These are phyloP conservation scores for Enteromius treurensis DNA, from an alignment of 2,797 vertebrate species.

Conservation along the genomic window DNA sequence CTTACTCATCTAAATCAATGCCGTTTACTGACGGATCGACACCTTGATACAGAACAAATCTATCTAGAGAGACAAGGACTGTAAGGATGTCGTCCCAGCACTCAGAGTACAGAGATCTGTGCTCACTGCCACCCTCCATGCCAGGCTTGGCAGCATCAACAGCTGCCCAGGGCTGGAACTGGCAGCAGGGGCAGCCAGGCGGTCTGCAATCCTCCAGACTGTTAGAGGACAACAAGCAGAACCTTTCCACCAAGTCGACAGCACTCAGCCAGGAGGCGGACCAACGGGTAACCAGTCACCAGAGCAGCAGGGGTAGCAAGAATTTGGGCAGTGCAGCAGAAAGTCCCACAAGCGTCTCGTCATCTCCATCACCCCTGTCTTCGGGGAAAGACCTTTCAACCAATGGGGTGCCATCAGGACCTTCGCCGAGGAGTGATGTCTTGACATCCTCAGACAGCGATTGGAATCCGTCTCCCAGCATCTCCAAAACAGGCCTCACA, in stretches of 20 bases:
- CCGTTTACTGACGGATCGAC: slow-evolving; percentile 12
- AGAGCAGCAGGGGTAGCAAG: slow-evolving; percentile 59
- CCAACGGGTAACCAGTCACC: slow-evolving; percentile 67
- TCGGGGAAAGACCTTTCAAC: slow-evolving; percentile 59
- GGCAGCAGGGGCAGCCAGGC: slow-evolving; percentile 79
- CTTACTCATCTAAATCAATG: slow-evolving; percentile 28
- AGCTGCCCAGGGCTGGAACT: slow-evolving; percentile 74
- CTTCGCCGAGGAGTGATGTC: background rate
- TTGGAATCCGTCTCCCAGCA: slow-evolving; percentile 62
- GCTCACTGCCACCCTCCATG: slow-evolving; percentile 61
- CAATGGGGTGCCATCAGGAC: slow-evolving; percentile 39
- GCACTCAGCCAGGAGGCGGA: slow-evolving; percentile 70
- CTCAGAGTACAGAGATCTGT: slow-evolving; percentile 73
- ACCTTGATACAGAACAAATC: slow-evolving; percentile 23
- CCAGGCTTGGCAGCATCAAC: slow-evolving; percentile 69
- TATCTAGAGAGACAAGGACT: slow-evolving; percentile 38
- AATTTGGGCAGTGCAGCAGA: slow-evolving; percentile 73
- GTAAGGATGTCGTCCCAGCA: slow-evolving; percentile 79
- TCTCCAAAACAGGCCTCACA: slow-evolving; percentile 49
- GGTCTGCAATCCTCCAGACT: slow-evolving; percentile 71
- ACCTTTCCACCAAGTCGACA: slow-evolving; percentile 70
- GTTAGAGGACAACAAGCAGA: slow-evolving; percentile 82
- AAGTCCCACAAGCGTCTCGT: slow-evolving; percentile 73
- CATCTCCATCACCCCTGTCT: slow-evolving; percentile 67
- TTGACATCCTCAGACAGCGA: background rate